Percentiles rank a stretch among this genome's conserved stretches.
Conservation (phyloP, 2,888 invertebrate species). For the Coenonympha arcania region DNA sequence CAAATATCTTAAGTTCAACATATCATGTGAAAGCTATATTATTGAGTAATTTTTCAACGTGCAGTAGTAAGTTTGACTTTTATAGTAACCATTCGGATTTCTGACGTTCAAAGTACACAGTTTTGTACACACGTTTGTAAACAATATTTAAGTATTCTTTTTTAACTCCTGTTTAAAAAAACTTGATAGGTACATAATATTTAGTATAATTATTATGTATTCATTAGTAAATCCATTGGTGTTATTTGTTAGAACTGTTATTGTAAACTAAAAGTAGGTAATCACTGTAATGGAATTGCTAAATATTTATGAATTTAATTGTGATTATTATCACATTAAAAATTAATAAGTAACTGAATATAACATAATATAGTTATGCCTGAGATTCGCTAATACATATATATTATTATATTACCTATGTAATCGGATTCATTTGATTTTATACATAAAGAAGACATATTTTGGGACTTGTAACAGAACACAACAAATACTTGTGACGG, state of each 20-base stretch:
- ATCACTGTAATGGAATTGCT: not conserved
- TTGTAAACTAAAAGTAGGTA: not conserved
- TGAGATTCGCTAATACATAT: too few relatives aligned
- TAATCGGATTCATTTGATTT: too few relatives aligned
- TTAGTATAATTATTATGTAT: not conserved
- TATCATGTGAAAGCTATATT: constrained; percentile 22
- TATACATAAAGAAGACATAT: too few relatives aligned
- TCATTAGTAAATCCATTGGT: not conserved
- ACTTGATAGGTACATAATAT: too few relatives aligned
- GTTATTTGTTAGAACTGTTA: not conserved
- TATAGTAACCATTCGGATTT: not conserved
- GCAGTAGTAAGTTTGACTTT: constrained; percentile 4
- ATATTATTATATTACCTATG: too few relatives aligned
- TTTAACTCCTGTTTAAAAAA: not conserved
- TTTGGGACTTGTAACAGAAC: too few relatives aligned
- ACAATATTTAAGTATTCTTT: not conserved
- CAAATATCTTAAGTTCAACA: constrained; percentile 25
- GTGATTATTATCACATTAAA: too few relatives aligned
- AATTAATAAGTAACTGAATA: too few relatives aligned
- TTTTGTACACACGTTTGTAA: too few relatives aligned
- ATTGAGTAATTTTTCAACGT: constrained; percentile 12
- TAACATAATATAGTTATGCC: too few relatives aligned
- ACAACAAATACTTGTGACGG: too few relatives aligned
- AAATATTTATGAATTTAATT: too few relatives aligned
- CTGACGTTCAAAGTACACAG: not conserved